Percentiles rank a stretch among this genome's conserved stretches.
These are phyloP conservation scores for Cavia porcellus DNA, from an alignment of 2,113 vertebrate genomes.

Conservation along the genomic window DNA sequence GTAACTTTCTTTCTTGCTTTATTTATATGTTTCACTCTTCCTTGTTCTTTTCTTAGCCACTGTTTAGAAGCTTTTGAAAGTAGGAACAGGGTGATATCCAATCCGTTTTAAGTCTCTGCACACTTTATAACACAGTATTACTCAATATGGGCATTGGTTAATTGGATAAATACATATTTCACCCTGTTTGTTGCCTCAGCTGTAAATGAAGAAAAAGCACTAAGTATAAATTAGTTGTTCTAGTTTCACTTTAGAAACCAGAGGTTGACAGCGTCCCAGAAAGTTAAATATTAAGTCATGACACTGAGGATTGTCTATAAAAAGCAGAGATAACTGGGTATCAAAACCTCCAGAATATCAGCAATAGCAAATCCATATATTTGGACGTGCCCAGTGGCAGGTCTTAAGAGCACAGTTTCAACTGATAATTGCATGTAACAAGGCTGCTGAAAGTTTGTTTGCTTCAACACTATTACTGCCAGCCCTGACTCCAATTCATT, in stretches of 20 bases:
- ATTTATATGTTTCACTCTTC: background rate
- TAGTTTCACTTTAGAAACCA: background rate
- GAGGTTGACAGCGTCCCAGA: background rate
- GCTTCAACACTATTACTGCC: constrained; percentile 52
- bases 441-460: constrained; percentile 39
- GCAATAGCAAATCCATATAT: background rate
- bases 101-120: background rate
- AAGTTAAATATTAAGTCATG: background rate
- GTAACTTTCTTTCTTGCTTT: constrained; percentile 14
- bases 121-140: background rate
- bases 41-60: background rate
- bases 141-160: background rate
- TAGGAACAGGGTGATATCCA: background rate
- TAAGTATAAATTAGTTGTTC: background rate
- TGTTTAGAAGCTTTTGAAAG: background rate
- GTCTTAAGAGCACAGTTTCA: background rate
- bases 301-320: background rate
- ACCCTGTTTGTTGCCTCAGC: background rate
- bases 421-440: constrained; percentile 30
- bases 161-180: background rate
- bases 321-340: background rate
- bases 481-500: constrained; percentile 74
- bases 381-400: background rate
- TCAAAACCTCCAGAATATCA: background rate
- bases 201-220: background rate